phyloP scores from a whole-genome alignment of 37 sponge, comb jelly and placozoan genomes.

The Halisarca cf. caerulea region DNA sequence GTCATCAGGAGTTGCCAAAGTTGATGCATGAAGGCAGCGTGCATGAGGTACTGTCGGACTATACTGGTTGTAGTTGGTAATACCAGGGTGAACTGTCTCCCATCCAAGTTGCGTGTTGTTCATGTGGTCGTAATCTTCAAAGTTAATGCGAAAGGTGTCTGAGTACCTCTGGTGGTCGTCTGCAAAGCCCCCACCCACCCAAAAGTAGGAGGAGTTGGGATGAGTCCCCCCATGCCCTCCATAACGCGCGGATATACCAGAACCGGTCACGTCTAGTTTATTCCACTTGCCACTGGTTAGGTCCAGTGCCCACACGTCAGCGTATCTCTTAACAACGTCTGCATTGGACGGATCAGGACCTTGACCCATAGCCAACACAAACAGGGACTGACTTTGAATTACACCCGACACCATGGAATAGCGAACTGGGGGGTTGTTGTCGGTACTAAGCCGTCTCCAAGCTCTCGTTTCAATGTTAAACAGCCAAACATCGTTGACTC shows the following conservation, averaged over 20 bases:
- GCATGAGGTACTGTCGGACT: conserved; percentile 39
- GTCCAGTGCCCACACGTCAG: conserved; percentile 52
- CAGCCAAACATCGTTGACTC: conserved; percentile 37
- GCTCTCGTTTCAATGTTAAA: not conserved
- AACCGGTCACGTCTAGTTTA: not conserved
- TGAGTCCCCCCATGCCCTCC: conserved; percentile 48
- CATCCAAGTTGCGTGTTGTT: conserved; percentile 6
- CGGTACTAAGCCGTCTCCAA: not conserved
- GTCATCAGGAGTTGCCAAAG: conserved; percentile 14
- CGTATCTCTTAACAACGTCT: not conserved
- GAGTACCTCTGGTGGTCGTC: conserved; percentile 31
- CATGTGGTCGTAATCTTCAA: conserved; percentile 4
- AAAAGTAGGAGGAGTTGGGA: conserved; percentile 17
- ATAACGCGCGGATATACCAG: conserved; percentile 30
- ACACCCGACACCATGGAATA: conserved; percentile 12
- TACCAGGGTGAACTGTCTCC: conserved; percentile 20
- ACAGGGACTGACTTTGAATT: conserved; percentile 23
- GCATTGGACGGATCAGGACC: not conserved
- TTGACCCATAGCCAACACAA: conserved; percentile 42
- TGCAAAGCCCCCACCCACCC: conserved; percentile 56
- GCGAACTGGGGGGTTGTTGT: not conserved
- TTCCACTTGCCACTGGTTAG: conserved; percentile 26
- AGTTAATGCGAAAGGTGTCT: conserved; percentile 49
- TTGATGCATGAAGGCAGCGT: conserved; percentile 49
- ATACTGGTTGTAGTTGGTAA: conserved; percentile 47